phyloP scores from a whole-genome alignment of 2,797 vertebrate genomes.

The Hapalemur alaotrensis region DNA sequence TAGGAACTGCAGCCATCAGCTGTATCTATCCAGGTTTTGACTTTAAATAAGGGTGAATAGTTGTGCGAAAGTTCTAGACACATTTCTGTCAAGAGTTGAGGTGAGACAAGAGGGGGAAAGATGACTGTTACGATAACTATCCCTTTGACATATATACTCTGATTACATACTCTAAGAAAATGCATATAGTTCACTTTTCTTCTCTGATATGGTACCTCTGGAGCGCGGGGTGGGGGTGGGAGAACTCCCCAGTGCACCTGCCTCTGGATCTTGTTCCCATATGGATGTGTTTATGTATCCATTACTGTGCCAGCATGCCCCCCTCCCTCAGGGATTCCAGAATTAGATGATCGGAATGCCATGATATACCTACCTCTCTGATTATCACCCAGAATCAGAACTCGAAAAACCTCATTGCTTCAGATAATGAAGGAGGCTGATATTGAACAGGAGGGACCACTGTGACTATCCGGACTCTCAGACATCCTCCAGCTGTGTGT shows the following conservation, averaged over 20 bases:
- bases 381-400: not conserved
- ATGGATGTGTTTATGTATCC: not conserved
- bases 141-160: not conserved
- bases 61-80: constrained; percentile 42
- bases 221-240: not conserved
- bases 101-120: not conserved
- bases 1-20: not conserved
- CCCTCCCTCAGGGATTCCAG: not conserved
- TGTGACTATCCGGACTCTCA: not conserved
- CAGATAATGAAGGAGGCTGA: not conserved
- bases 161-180: constrained; percentile 49
- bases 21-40: not conserved
- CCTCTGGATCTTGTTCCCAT: not conserved
- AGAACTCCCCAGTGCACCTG: not conserved
- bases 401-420: not conserved
- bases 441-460: not conserved
- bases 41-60: not conserved
- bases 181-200: not conserved
- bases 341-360: not conserved
- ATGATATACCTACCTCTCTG: not conserved
- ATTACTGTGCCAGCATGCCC: not conserved
- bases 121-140: not conserved
- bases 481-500: not conserved
- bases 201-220: not conserved
- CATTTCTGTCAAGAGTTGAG: constrained; percentile 2